These are phyloP conservation scores for Porites rus DNA, from an alignment of 92 coral and sea anemone genomes.

Conservation along the genomic window DNA sequence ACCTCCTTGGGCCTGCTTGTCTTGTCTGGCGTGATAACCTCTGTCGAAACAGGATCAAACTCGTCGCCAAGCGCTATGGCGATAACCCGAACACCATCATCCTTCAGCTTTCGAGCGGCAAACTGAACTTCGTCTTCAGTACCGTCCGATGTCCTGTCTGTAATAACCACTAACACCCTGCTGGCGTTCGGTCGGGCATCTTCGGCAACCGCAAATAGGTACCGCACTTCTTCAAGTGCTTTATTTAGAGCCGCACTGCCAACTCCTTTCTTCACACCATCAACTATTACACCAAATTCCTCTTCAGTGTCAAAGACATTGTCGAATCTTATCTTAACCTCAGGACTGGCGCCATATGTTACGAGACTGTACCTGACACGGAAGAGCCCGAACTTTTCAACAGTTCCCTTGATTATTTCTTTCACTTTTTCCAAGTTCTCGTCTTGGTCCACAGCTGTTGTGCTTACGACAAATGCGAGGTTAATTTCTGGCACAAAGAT, in stretches of 20 bases:
- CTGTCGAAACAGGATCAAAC: conserved; percentile 58
- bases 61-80: conserved; percentile 89
- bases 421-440: conserved; percentile 65
- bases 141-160: conserved; percentile 73
- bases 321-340: conserved; percentile 67
- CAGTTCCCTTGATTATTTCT: conserved; percentile 68
- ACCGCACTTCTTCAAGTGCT: conserved; percentile 74
- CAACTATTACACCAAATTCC: conserved; percentile 60
- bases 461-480: conserved; percentile 83
- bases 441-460: conserved; percentile 71
- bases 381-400: conserved; percentile 68
- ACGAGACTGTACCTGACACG: conserved; percentile 82
- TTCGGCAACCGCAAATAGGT: conserved; percentile 58
- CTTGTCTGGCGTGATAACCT: conserved; percentile 52
- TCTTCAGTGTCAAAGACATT: conserved; percentile 62
- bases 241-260: conserved; percentile 48
- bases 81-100: conserved; percentile 81
- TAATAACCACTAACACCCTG: conserved; percentile 77
- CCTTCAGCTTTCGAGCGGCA: conserved; percentile 66
- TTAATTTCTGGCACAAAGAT: conserved; percentile 79
- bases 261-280: conserved; percentile 51
- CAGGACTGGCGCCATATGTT: conserved; percentile 73
- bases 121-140: conserved; percentile 57
- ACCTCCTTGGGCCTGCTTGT: conserved; percentile 9
- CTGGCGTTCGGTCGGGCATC: conserved; percentile 73